Evolutionary conservation across 2,888 invertebrate genomes (phyloP).

Genomic region (Odontocerum albicorne): DNA sequence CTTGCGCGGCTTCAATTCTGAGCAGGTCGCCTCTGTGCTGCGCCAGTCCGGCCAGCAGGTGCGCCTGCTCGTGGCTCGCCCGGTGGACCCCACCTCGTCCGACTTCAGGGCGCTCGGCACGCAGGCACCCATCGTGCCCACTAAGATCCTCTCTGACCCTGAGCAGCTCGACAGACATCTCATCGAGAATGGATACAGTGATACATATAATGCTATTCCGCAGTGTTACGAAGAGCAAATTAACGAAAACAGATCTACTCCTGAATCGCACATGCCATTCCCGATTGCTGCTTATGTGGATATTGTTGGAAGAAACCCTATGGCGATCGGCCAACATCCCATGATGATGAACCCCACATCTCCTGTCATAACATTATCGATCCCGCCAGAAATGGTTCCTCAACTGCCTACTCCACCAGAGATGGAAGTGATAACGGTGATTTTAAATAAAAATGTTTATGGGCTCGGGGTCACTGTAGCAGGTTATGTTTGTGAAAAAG

Average conservation of each 20-base stretch:
- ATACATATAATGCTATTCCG: slow-evolving; percentile 53
- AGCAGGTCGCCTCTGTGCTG: slow-evolving; percentile 75
- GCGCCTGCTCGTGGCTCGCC: slow-evolving; percentile 90
- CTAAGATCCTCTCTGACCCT: slow-evolving; percentile 87
- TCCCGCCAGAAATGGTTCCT: slow-evolving; percentile 47
- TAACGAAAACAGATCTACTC: slow-evolving; percentile 46
- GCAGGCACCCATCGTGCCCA: slow-evolving; percentile 89
- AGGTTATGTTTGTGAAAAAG: slow-evolving; percentile 96
- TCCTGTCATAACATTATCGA: slow-evolving; percentile 46
- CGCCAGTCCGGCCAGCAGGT: slow-evolving; percentile 80
- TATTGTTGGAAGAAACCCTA: slow-evolving; percentile 51
- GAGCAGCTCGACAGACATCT: slow-evolving; percentile 86
- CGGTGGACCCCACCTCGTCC: slow-evolving; percentile 82
- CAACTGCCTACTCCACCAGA: slow-evolving; percentile 64
- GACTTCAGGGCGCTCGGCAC: slow-evolving; percentile 72
- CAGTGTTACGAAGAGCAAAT: slow-evolving; percentile 47
- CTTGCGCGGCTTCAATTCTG: slow-evolving; percentile 94
- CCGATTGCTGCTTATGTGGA: slow-evolving; percentile 52
- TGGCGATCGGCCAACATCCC: slow-evolving; percentile 50
- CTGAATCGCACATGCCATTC: slow-evolving; percentile 45
- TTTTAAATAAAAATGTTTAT: slow-evolving; percentile 88
- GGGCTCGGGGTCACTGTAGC: slow-evolving; percentile 95
- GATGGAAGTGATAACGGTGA: slow-evolving; percentile 87
- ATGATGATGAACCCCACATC: slow-evolving; percentile 42
- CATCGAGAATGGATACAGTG: slow-evolving; percentile 72